phyloP scores from a whole-genome alignment of 2,113 vertebrate genomes.

The Siphamia tubifer region DNA sequence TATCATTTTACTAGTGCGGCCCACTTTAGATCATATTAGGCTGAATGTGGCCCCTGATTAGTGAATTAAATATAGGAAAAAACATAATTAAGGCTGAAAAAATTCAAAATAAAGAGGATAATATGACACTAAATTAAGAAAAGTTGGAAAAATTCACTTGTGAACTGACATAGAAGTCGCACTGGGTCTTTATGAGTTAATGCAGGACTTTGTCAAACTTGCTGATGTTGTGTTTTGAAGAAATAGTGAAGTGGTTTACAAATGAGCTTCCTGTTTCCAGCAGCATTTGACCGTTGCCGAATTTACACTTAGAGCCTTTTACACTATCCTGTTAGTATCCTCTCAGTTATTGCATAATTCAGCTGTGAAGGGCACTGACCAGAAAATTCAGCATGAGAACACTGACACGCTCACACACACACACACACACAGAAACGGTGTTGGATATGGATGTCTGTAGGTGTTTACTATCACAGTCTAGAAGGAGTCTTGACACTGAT shows the following conservation, averaged over 20 bases:
- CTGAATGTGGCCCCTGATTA: no score
- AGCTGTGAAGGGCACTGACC: not conserved
- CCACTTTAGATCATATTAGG: no score
- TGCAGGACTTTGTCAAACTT: not conserved
- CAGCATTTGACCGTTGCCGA: not conserved
- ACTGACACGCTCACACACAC: not conserved
- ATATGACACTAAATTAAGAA: no score
- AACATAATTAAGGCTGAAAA: no score
- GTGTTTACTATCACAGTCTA: conserved; percentile 4
- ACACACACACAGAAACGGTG: not conserved
- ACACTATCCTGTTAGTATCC: not conserved
- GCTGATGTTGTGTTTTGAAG: conserved; percentile 22
- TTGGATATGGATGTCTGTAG: not conserved
- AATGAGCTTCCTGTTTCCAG: conserved; percentile 20
- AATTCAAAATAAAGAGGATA: no score
- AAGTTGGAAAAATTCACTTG: no score
- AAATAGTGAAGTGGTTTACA: conserved; percentile 33
- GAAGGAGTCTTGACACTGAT: conserved; percentile 19
- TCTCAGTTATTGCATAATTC: not conserved
- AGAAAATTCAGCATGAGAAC: not conserved
- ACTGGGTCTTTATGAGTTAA: no score
- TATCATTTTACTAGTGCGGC: no score
- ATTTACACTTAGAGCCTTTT: not conserved
- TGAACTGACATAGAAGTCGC: no score
- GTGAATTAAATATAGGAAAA: no score